phyloP scores from a whole-genome alignment of 2,113 vertebrate genomes.

The Pipa parva region DNA sequence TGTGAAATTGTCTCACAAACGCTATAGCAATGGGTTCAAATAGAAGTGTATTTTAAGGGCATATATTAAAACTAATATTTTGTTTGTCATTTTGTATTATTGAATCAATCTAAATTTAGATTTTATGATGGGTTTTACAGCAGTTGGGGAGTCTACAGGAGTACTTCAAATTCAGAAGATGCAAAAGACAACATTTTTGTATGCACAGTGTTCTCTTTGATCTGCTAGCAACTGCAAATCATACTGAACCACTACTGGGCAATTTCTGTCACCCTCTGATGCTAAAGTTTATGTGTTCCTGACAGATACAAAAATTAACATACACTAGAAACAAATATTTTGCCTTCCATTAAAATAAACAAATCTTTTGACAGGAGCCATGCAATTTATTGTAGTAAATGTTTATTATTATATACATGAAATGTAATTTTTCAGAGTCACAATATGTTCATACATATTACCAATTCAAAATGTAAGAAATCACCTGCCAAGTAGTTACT shows the following conservation, averaged over 20 bases:
- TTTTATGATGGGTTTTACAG: constrained; percentile 24
- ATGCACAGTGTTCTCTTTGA: constrained; percentile 12
- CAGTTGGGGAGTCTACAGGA: constrained; percentile 11
- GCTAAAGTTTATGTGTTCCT: constrained; percentile 20
- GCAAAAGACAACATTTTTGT: neutral
- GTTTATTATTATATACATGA: no score
- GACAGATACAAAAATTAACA: constrained; percentile 23
- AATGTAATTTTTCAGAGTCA: no score
- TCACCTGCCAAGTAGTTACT: no score
- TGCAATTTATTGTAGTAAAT: no score
- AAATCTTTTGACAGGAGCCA: no score
- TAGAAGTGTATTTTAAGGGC: no score
- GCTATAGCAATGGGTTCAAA: no score
- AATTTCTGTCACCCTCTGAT: constrained; percentile 22
- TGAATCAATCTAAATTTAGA: constrained; percentile 26
- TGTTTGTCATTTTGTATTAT: constrained; percentile 1
- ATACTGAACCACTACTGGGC: constrained; percentile 13
- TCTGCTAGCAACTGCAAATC: constrained; percentile 16
- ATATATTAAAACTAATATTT: no score
- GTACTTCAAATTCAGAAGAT: constrained; percentile 21
- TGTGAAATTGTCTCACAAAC: no score
- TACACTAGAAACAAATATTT: constrained; percentile 5
- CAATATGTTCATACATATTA: no score
- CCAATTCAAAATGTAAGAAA: no score
- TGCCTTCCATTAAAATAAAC: no score